Conservation (phyloP, 2,113 vertebrate species). For the Acanthisitta chloris region DNA sequence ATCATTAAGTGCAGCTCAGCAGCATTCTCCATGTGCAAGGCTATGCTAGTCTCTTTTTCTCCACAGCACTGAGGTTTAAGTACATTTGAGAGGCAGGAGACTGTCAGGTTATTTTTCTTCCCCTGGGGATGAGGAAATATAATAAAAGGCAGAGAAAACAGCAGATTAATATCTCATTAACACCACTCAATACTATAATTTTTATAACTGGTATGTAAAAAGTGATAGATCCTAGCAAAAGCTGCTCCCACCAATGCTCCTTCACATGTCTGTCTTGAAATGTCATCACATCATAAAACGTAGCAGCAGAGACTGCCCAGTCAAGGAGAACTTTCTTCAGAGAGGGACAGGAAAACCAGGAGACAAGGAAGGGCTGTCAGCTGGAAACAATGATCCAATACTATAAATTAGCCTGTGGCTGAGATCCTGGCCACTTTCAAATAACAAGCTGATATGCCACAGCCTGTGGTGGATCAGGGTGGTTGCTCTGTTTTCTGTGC, state of each 20-base stretch:
- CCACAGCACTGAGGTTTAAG: conserved; percentile 53
- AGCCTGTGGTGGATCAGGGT: neutral
- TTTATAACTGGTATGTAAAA: neutral
- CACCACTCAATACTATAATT: neutral
- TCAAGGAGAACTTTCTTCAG: neutral
- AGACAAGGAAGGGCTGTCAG: neutral
- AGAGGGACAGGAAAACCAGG: neutral
- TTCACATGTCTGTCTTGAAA: neutral
- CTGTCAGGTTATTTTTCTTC: conserved; percentile 35
- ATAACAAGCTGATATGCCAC: neutral
- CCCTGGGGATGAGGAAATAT: neutral
- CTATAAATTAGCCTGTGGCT: neutral
- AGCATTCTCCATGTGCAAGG: conserved; percentile 44
- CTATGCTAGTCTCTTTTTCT: conserved; percentile 14
- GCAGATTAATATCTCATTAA: conserved; percentile 1
- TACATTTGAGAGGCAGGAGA: conserved; percentile 62
- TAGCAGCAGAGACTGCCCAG: neutral
- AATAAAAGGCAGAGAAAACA: neutral
- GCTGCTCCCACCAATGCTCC: neutral
- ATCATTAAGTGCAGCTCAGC: conserved; percentile 78
- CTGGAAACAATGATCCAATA: neutral
- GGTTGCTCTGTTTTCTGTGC: neutral
- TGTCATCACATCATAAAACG: neutral
- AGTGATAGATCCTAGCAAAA: neutral
- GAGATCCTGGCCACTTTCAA: neutral